Conservation (phyloP, 2,797 vertebrate species). For the Channa striata region DNA sequence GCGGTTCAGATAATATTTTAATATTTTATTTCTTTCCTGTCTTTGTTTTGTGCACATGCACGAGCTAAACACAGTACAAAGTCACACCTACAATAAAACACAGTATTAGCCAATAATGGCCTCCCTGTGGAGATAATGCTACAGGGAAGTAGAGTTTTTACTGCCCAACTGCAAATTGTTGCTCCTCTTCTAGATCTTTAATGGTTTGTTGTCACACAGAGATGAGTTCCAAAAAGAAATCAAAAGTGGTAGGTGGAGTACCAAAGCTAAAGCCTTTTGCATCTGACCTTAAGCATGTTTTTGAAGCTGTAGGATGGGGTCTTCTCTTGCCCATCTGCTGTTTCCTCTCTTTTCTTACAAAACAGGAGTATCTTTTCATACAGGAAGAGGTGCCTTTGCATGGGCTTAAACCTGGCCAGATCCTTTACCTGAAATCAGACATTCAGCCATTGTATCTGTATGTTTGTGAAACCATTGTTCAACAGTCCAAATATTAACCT, state of each 20-base stretch:
- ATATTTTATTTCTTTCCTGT: no score
- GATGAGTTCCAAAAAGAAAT: neutral
- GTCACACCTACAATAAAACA: no score
- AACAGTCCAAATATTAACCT: neutral
- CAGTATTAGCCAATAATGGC: no score
- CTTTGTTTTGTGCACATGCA: no score
- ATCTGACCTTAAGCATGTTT: conserved; percentile 91
- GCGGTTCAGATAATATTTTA: no score
- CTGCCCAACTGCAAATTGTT: no score
- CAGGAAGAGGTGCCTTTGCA: conserved; percentile 96
- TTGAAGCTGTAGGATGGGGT: conserved; percentile 95
- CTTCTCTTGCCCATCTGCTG: conserved; percentile 89
- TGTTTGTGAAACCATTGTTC: neutral
- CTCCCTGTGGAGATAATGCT: no score
- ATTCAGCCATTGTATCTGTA: neutral
- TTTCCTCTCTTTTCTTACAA: conserved; percentile 94
- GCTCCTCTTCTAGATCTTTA: neutral
- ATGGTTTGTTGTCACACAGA: neutral
- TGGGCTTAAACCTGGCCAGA: conserved; percentile 95
- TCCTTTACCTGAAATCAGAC: conserved; percentile 88
- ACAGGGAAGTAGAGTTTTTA: no score
- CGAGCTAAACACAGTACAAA: no score
- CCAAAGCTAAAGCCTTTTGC: no score
- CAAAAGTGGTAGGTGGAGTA: no score
- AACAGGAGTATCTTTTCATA: conserved; percentile 93